Evolutionary conservation across 2,888 invertebrate species (phyloP).

Genomic region (Pristionchus entomophagus): DNA sequence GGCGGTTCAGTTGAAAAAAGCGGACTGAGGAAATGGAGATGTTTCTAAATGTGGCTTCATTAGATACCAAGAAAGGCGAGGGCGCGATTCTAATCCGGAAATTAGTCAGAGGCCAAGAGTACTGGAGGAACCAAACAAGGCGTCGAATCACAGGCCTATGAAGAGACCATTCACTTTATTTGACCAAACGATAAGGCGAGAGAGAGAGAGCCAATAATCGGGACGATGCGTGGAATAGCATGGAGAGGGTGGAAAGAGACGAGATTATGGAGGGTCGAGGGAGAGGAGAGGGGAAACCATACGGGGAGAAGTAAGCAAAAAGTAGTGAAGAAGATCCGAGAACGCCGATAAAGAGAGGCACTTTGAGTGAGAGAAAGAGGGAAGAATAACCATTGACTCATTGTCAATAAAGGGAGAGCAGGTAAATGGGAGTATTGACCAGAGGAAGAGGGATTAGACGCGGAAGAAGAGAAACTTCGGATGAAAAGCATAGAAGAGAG

Average conservation of each 20-base stretch:
- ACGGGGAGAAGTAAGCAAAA: not conserved
- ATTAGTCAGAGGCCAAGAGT: conserved; percentile 9
- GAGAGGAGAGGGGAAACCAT: conserved; percentile 5
- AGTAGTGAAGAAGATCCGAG: not conserved
- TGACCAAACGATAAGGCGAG: conserved; percentile 12
- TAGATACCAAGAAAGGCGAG: not conserved
- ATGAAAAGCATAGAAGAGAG: not conserved
- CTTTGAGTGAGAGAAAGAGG: not conserved
- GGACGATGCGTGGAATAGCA: conserved; percentile 26
- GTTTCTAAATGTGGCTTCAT: conserved; percentile 12
- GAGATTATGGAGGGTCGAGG: conserved; percentile 32
- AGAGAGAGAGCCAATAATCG: conserved; percentile 31
- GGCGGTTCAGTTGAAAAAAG: not conserved
- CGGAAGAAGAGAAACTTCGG: not conserved
- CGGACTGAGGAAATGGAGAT: not conserved
- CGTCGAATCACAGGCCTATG: not conserved
- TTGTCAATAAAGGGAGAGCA: not conserved
- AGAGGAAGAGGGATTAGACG: not conserved
- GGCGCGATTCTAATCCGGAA: conserved; percentile 5
- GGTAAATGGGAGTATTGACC: not conserved
- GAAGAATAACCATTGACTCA: not conserved
- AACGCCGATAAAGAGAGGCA: not conserved
- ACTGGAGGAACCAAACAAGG: not conserved
- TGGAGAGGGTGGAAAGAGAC: not conserved
- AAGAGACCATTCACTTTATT: not conserved